phyloP scores from a whole-genome alignment of 2,888 invertebrate species.

The Biston betularia region DNA sequence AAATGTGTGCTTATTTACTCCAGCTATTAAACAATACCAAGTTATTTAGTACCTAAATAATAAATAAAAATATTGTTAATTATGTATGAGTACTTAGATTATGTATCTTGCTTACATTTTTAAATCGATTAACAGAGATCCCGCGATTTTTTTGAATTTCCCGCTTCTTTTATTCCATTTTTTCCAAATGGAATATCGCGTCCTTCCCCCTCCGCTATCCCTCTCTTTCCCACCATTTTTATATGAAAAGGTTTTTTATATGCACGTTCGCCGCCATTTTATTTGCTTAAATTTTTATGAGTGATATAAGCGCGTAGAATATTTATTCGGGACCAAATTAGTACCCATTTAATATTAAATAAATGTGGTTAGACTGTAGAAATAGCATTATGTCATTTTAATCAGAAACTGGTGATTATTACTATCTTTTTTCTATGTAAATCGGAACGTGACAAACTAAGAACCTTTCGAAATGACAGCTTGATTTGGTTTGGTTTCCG shows the following conservation, averaged over 20 bases:
- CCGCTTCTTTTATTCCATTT: conserved; percentile 60
- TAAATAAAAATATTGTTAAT: not conserved
- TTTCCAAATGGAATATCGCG: conserved; percentile 70
- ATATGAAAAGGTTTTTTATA: conserved; percentile 68
- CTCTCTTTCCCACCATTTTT: conserved; percentile 74
- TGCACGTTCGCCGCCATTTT: conserved; percentile 51
- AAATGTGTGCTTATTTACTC: conserved; percentile 16
- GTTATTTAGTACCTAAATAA: too few relatives aligned
- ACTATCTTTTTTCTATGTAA: conserved; percentile 20
- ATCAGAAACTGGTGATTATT: not conserved
- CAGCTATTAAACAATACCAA: not conserved
- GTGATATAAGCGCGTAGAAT: conserved; percentile 1
- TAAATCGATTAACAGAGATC: not conserved
- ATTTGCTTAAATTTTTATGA: conserved; percentile 19
- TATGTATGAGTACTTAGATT: too few relatives aligned
- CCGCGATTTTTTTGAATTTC: conserved; percentile 53
- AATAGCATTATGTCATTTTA: not conserved
- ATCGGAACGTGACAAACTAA: conserved; percentile 66
- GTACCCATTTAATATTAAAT: not conserved
- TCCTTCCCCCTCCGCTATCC: conserved; percentile 74
- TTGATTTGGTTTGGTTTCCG: conserved; percentile 86
- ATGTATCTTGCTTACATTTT: too few relatives aligned
- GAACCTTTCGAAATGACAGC: conserved; percentile 83
- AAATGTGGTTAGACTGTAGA: not conserved
- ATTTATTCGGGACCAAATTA: not conserved